Evolutionary conservation across 1,140 invertebrate genomes (phyloP).

Genomic region (Trichonephila clavata): DNA sequence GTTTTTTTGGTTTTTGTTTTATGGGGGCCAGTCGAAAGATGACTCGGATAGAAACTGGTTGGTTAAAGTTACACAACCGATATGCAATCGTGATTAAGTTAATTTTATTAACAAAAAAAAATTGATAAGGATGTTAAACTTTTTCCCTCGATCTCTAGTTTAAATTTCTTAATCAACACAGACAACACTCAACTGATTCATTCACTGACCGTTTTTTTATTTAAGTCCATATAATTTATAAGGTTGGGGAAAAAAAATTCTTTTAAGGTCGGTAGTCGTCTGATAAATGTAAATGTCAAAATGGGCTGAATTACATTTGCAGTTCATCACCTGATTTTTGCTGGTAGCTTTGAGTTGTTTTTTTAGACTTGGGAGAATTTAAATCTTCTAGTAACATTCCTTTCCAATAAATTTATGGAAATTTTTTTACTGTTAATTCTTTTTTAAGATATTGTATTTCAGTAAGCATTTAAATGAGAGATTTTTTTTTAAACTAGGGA

Average conservation of each 20-base stretch:
- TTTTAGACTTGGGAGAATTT: too few relatives aligned
- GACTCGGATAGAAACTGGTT: not conserved
- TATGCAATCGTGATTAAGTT: not conserved
- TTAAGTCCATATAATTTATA: not conserved
- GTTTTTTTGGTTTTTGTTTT: too few relatives aligned
- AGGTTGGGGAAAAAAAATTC: not conserved
- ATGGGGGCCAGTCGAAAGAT: too few relatives aligned
- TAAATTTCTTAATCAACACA: not conserved
- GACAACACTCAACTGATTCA: slow-evolving; percentile 15
- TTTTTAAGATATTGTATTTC: too few relatives aligned
- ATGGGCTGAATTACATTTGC: not conserved
- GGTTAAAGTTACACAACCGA: not conserved
- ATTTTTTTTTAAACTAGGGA: too few relatives aligned
- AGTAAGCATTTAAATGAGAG: too few relatives aligned
- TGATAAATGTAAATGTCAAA: not conserved
- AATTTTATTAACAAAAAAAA: not conserved
- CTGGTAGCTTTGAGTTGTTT: too few relatives aligned
- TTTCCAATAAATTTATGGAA: too few relatives aligned
- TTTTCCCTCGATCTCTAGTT: not conserved
- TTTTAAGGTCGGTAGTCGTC: not conserved
- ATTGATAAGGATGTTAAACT: not conserved
- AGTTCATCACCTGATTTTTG: slow-evolving; percentile 1
- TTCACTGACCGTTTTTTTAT: not conserved
- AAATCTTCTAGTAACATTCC: too few relatives aligned
- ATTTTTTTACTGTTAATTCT: too few relatives aligned